Percentiles rank a stretch among this genome's conserved stretches.
These are phyloP conservation scores for Tympanoctomys barrerae DNA, from an alignment of 2,797 vertebrate species.

Conservation along the genomic window DNA sequence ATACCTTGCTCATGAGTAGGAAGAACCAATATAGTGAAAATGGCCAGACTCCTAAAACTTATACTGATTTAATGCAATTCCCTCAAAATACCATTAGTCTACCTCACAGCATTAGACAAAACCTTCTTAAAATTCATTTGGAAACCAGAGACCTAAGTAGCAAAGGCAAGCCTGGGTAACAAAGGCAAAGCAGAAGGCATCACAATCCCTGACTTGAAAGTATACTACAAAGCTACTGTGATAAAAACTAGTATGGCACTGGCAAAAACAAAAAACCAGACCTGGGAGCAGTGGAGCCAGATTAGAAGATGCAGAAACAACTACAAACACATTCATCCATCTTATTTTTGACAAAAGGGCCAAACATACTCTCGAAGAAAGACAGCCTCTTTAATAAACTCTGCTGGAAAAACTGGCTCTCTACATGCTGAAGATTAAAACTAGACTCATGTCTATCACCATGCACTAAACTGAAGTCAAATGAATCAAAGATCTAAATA, in stretches of 20 bases:
- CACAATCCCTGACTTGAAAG: background rate
- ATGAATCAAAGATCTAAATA: background rate
- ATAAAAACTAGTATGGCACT: background rate
- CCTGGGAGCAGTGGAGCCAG: background rate
- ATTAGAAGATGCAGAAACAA: background rate
- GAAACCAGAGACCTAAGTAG: background rate
- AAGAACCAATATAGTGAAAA: background rate
- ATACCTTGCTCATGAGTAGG: background rate
- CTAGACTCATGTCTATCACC: background rate
- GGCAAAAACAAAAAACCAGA: background rate
- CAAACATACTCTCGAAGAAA: background rate
- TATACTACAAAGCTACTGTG: background rate
- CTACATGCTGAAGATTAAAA: background rate
- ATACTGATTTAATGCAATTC: background rate
- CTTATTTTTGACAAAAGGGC: background rate
- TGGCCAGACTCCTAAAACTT: background rate
- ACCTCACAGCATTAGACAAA: background rate
- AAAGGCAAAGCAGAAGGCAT: background rate
- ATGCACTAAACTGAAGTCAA: background rate
- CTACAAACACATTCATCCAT: background rate
- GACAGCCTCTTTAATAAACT: background rate
- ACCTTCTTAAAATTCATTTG: background rate
- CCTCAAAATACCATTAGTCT: background rate
- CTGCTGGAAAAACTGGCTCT: background rate
- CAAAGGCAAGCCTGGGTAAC: background rate